phyloP scores from a whole-genome alignment of 2,888 invertebrate species.

The Amblyteles armatorius region DNA sequence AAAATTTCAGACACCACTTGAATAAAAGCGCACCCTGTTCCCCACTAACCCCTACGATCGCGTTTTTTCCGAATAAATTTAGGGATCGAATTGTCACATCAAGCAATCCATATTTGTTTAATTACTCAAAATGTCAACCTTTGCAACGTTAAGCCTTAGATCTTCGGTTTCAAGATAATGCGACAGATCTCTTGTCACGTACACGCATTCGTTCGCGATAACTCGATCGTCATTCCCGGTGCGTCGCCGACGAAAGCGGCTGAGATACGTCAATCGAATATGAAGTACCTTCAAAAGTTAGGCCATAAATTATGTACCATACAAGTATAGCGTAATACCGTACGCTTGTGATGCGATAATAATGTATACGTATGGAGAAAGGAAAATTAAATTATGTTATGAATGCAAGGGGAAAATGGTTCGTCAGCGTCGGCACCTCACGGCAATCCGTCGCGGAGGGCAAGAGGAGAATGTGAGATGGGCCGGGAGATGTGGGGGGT shows the following conservation, averaged over 20 bases:
- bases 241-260: background rate
- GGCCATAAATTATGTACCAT: constrained; percentile 14
- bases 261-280: background rate
- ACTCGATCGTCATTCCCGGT: background rate
- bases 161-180: no score
- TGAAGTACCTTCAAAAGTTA: background rate
- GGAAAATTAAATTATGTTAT: constrained; percentile 59
- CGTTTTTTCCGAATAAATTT: no score
- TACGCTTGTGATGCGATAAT: background rate
- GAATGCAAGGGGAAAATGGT: constrained; percentile 56
- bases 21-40: no score
- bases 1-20: no score
- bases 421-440: constrained; percentile 54
- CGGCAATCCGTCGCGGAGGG: constrained; percentile 29
- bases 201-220: background rate
- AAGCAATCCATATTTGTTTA: no score
- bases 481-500: background rate
- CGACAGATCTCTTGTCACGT: background rate
- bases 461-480: constrained; percentile 21
- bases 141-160: background rate
- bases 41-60: no score
- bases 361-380: constrained; percentile 21
- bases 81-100: no score
- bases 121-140: background rate
- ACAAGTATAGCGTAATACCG: background rate